These are phyloP conservation scores for Pyrgilauda ruficollis DNA, from an alignment of 2,113 vertebrate genomes.

Conservation along the genomic window DNA sequence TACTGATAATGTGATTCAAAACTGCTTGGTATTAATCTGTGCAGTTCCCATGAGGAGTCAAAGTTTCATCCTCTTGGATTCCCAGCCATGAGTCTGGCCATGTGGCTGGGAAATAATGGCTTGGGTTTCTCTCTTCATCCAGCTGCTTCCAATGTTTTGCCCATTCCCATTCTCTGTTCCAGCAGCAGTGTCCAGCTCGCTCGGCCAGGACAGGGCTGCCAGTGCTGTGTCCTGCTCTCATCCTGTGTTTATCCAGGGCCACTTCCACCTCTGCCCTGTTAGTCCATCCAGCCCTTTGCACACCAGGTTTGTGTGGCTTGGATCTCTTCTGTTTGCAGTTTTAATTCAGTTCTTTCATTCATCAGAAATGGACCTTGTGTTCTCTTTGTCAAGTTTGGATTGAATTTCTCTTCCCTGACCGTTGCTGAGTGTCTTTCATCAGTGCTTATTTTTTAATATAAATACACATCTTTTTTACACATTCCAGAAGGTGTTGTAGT, in stretches of 20 bases:
- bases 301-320: accelerated
- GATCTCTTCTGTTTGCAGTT: not conserved
- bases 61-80: not conserved
- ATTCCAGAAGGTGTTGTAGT: not conserved
- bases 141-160: not conserved
- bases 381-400: not conserved
- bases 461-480: not conserved
- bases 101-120: not conserved
- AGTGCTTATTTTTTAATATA: not conserved
- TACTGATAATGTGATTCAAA: not conserved
- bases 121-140: not conserved
- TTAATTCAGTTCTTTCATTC: not conserved
- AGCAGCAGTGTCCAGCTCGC: not conserved
- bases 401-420: not conserved
- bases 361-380: not conserved
- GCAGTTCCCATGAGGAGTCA: not conserved
- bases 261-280: not conserved
- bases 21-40: not conserved
- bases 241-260: not conserved
- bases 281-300: not conserved
- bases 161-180: not conserved
- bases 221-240: not conserved
- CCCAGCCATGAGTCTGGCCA: not conserved
- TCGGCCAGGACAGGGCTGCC: not conserved
- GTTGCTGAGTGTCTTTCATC: not conserved